These are phyloP conservation scores for Neuroscelio doddi DNA, from an alignment of 2,888 invertebrate species.

Conservation along the genomic window DNA sequence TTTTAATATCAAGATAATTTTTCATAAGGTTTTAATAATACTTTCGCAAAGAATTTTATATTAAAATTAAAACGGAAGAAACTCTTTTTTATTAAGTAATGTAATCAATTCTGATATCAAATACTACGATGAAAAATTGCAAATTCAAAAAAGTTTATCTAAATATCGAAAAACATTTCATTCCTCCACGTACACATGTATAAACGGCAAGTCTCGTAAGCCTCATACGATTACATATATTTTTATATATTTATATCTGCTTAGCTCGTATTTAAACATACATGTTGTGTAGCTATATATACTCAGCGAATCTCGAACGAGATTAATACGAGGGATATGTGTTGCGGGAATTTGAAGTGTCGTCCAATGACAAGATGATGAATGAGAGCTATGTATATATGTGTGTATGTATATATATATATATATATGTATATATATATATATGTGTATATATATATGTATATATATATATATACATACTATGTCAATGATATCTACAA, in stretches of 20 bases:
- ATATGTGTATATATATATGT: conserved; percentile 39
- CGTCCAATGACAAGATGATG: conserved; percentile 22
- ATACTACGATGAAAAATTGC: background rate
- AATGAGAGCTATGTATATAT: conserved; percentile 20
- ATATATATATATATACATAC: conserved; percentile 2
- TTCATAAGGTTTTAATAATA: conserved; percentile 12
- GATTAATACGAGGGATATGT: conserved; percentile 36
- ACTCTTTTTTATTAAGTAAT: conserved; percentile 7
- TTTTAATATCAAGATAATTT: conserved; percentile 10
- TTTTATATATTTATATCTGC: conserved; percentile 10
- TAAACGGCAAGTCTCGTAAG: conserved; percentile 33
- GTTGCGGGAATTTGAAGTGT: conserved; percentile 31
- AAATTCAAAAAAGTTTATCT: background rate
- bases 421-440: too few species aligned
- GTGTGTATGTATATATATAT: conserved; percentile 36
- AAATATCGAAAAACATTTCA: conserved; percentile 7
- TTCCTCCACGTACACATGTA: conserved; percentile 28
- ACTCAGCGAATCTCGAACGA: conserved; percentile 26
- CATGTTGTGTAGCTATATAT: conserved; percentile 31
- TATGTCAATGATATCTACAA: conserved; percentile 39
- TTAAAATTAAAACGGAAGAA: conserved; percentile 22
- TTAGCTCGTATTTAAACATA: conserved; percentile 20
- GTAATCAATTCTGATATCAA: background rate
- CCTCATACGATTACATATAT: conserved; percentile 28
- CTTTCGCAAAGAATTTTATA: conserved; percentile 11